Base-by-base conservation (phyloP, 2,888 invertebrate species). In the Caenorhabditis sulstoni region DNA sequence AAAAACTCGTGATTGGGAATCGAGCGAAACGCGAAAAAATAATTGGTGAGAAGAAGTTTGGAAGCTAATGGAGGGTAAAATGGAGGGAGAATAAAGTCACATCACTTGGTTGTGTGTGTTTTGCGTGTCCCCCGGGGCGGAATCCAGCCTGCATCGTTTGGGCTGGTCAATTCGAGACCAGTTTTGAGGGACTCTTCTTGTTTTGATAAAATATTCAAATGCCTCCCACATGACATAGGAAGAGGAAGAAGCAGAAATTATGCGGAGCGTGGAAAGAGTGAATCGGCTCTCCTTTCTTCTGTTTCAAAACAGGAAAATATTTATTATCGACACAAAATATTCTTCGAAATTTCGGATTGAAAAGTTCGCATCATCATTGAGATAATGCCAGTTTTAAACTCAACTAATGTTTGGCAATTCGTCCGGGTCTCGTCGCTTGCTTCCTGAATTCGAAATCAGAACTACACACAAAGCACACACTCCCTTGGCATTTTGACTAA, bases 141-240 rank as follows among this genome's bases (percentile, higher is more conserved):
- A 29, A 73, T 73, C 64, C 64, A 47, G 57, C 29, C 50, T 29
- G n/a, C 29, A 47, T 55, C 50, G 45, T 49, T 58, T 22, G 47
- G 55, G 44, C 22, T 37, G 64, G 73, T 64, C 58, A 57, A 64
- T 50, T 64, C 73, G 29, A 29, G 29, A 39, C 18, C 49, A 53
- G 53, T 62, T 62, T 49, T 61, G 57, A 64, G 55, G 39, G 14
- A 18, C 55, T 45, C 45, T 62, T 16, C 49, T 58, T 73, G 57
- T 57, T 64, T 64, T 73, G 64, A 73, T 64, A 73, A 73, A 70
- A 71, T 71, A 71, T 71, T 71, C 71, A 53, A 64, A 71, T 55
- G 39, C 41, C 67, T 29, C 49, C 50, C 18, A 22, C 23, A 67
- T 39, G 67, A 58, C 11, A 49, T 14, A 35, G 16, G 52, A 41